Conservation (phyloP, 2,888 invertebrate species). For the Andrena praecox region DNA sequence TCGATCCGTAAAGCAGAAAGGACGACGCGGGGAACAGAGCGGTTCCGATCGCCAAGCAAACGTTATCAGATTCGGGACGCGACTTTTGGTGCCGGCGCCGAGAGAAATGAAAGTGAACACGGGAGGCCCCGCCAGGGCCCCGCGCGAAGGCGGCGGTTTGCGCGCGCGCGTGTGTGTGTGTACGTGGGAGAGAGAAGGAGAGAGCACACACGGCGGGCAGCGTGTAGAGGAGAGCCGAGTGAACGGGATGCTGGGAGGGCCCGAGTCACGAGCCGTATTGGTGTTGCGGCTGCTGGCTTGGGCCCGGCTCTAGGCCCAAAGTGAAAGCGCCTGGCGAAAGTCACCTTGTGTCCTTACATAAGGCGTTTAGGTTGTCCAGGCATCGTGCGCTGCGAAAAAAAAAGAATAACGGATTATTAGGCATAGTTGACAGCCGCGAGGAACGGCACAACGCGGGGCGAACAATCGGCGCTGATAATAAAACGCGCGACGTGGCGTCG, state of each 20-base stretch:
- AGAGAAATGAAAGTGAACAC: constrained; percentile 76
- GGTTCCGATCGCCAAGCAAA: neutral
- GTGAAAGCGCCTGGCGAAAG: constrained; percentile 85
- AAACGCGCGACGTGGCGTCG: constrained; percentile 1
- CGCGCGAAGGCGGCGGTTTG: neutral
- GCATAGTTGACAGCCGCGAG: constrained; percentile 29
- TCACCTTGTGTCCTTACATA: constrained; percentile 82
- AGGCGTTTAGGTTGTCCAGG: constrained; percentile 81
- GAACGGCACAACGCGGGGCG: constrained; percentile 8
- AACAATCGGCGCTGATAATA: constrained; percentile 21
- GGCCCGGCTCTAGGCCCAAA: constrained; percentile 76
- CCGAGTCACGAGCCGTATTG: constrained; percentile 60
- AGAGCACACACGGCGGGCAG: constrained; percentile 9
- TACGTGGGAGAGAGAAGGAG: neutral
- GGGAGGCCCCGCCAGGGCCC: constrained; percentile 15
- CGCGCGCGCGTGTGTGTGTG: neutral
- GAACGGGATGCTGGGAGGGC: constrained; percentile 83
- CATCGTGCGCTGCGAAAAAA: constrained; percentile 72
- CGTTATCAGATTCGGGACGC: neutral
- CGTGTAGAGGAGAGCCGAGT: constrained; percentile 67
- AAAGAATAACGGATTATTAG: constrained; percentile 56
- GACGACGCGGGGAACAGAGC: neutral
- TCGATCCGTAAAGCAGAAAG: neutral
- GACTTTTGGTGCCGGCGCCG: constrained; percentile 53
- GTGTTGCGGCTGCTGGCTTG: constrained; percentile 59